A percentile compares a stretch with the other conserved stretches of the same genome.
Conservation (phyloP, 2,113 vertebrate genomes). For the Plecotus auritus region DNA sequence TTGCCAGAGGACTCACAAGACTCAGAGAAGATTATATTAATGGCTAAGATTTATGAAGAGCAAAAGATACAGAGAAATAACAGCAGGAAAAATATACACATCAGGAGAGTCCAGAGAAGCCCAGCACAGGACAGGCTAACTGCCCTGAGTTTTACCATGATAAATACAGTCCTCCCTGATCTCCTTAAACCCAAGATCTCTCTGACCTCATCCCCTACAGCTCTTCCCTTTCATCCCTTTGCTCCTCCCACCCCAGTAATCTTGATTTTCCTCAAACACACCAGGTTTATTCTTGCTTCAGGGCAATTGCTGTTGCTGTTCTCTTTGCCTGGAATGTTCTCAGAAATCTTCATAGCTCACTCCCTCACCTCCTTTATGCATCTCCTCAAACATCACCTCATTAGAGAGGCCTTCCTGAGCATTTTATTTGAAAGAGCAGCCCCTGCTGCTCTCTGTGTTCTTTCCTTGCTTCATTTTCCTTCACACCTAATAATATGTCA, state of each 20-base stretch:
- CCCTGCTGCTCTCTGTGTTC: neutral
- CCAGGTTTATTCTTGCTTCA: neutral
- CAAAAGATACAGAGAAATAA: neutral
- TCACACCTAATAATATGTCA: neutral
- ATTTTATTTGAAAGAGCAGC: neutral
- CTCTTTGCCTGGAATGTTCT: conserved; percentile 1
- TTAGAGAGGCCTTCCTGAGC: neutral
- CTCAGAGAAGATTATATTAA: neutral
- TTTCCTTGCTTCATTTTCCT: neutral
- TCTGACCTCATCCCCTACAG: neutral
- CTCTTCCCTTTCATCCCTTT: neutral
- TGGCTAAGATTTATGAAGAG: neutral
- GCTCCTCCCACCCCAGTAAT: neutral
- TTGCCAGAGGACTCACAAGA: neutral
- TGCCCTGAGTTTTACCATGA: neutral
- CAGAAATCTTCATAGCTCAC: neutral
- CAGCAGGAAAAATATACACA: neutral
- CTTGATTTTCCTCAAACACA: neutral
- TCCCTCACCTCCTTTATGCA: neutral
- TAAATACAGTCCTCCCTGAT: neutral
- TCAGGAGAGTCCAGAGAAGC: neutral
- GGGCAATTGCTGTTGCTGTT: neutral
- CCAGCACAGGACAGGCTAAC: neutral
- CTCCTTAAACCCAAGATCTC: neutral
- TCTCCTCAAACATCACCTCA: neutral